Conservation (phyloP, 1,140 invertebrate genomes). For the Meloidogyne chitwoodi region DNA sequence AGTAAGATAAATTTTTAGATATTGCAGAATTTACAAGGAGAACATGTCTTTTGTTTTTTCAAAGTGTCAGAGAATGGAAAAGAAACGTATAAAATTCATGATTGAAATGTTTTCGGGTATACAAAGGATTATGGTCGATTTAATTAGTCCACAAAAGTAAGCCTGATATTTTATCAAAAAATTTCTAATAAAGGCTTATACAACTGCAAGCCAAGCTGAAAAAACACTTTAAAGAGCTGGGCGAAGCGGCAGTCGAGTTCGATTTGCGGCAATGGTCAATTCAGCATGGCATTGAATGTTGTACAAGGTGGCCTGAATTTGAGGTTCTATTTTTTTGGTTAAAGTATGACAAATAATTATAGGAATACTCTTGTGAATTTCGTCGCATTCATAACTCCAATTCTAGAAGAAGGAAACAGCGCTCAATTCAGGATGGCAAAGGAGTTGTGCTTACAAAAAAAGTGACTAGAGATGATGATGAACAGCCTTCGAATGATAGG, state of each 20-base stretch:
- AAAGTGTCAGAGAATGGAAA: constrained; percentile 55
- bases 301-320: constrained; percentile 44
- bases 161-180: neutral
- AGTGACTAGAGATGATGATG: constrained; percentile 36
- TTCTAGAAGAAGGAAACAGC: neutral
- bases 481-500: neutral
- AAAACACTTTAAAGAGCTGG: constrained; percentile 23
- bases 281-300: constrained; percentile 41
- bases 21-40: neutral
- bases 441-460: constrained; percentile 49
- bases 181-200: constrained; percentile 36
- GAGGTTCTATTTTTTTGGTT: constrained; percentile 27
- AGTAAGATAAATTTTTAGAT: neutral
- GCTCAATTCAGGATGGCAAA: neutral
- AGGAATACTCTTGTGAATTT: constrained; percentile 54
- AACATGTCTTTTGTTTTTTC: constrained; percentile 59
- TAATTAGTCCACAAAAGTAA: constrained; percentile 36
- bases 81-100: constrained; percentile 51
- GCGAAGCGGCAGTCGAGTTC: constrained; percentile 30
- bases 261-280: constrained; percentile 52
- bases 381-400: constrained; percentile 29
- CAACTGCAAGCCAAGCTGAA: constrained; percentile 43
- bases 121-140: constrained; percentile 45
- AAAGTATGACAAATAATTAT: no score
- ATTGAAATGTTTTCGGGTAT: constrained; percentile 53